Percentiles rank a stretch among this genome's conserved stretches.
Conservation (phyloP, 2,113 vertebrate genomes). For the Crotalus horridus region DNA sequence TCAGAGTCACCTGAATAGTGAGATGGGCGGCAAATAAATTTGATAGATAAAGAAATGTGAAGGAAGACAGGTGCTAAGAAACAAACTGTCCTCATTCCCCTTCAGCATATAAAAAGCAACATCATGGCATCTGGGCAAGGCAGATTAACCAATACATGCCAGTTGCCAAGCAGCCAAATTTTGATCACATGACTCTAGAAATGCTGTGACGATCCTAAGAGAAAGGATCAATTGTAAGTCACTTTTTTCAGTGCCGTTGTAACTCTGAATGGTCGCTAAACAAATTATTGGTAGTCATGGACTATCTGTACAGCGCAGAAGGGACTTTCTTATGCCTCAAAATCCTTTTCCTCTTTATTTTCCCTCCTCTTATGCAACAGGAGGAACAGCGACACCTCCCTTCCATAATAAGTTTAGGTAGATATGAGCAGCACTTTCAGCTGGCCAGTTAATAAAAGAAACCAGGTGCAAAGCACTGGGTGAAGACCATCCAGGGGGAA, state of each 20-base stretch:
- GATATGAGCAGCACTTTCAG: not conserved
- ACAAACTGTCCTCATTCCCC: not conserved
- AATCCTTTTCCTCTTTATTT: not conserved
- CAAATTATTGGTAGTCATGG: not conserved
- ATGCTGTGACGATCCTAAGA: not conserved
- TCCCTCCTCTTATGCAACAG: not conserved
- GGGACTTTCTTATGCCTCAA: not conserved
- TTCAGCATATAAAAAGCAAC: not conserved
- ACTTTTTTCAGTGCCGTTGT: not conserved
- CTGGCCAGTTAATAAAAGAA: not conserved
- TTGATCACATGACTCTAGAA: not conserved
- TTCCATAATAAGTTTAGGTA: not conserved
- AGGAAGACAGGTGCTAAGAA: too few species aligned
- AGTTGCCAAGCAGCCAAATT: not conserved
- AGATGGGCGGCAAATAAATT: too few species aligned
- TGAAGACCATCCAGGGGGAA: not conserved
- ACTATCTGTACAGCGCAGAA: not conserved
- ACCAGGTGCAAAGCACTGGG: not conserved
- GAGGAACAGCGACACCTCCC: not conserved
- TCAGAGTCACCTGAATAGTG: too few species aligned
- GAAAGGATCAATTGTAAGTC: not conserved
- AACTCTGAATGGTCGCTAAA: not conserved
- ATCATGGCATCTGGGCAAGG: not conserved
- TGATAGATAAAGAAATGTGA: not conserved
- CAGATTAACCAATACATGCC: not conserved